Base-by-base conservation (phyloP, 2,113 vertebrate species). In the Leuciscus idus region DNA sequence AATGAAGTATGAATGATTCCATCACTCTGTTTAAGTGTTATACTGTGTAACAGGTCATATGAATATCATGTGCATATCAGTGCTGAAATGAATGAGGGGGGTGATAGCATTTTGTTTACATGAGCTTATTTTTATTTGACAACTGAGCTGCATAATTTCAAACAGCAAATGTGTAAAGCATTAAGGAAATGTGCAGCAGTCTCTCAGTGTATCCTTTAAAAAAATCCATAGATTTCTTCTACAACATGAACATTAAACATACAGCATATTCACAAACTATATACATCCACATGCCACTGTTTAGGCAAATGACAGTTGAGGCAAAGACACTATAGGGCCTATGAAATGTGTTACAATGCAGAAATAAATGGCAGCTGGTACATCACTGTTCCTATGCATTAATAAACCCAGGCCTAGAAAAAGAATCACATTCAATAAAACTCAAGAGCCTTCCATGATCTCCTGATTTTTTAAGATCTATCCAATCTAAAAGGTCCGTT, bases 91-190 rank as follows among this genome's bases (percentile, higher is more conserved):
- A 82, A 82, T 4, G 11, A 68, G 61, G 10, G 15, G 28, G 43
- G 9, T 17, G 13, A 55, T 77, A 11, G 13, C 68, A 59, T 57
- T 73, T 73, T 28, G 66, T 59, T 73, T 68, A 84, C 50, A 73
- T 80, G 64, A 76, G 28, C 96, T 95, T 92, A 96, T 92, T 90
- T 95, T 95, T 96, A 98, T 98, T 98, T 96, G 96, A 93, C 92
- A 95, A 95, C 93, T 97, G 95, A 96, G 96, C 95, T 96, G 95
- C 94, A 97, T 98, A 98, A 98, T 97, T 99, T 98, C 98, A 95
- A 95, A 97, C 96, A 96, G 96, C 96, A 87, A 96, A 96, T 97
- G 97, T 96, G 96, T 94, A 96, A 97, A 98, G 97, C 97, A 91
- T 96, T 96, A 97, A 97, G 93, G 88, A 97, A 97, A 97, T 97